phyloP scores from a whole-genome alignment of 2,888 invertebrate genomes.

The Acronicta psi region DNA sequence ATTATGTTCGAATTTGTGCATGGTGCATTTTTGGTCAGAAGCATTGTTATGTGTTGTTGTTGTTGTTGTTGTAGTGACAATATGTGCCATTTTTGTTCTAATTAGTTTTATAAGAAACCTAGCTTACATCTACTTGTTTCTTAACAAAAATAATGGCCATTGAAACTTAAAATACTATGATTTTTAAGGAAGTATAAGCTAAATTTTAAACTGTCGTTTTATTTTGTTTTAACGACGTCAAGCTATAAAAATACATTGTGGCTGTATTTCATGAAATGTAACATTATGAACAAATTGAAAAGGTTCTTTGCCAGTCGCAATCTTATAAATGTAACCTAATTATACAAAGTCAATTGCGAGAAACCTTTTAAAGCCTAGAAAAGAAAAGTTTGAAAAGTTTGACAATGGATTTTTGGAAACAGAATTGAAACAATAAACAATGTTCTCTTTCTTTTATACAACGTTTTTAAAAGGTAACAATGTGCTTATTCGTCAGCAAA shows the following conservation, averaged over 20 bases:
- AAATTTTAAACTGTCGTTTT: too few species aligned
- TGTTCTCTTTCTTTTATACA: conserved; percentile 32
- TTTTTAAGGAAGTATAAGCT: too few species aligned
- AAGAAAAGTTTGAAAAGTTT: conserved; percentile 21
- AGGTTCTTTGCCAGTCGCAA: too few species aligned
- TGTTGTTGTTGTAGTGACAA: too few species aligned
- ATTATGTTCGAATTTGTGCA: conserved; percentile 14
- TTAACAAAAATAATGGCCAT: too few species aligned
- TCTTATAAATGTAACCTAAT: neutral
- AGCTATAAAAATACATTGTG: too few species aligned
- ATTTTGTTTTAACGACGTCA: too few species aligned
- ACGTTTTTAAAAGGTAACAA: conserved; percentile 21
- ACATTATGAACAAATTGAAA: too few species aligned
- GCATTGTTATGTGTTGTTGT: conserved; percentile 10
- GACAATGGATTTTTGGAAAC: conserved; percentile 28
- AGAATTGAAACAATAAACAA: conserved; percentile 38
- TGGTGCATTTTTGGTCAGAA: conserved; percentile 6
- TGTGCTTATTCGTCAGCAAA: conserved; percentile 5
- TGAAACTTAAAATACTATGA: too few species aligned
- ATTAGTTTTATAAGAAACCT: neutral
- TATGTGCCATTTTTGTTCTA: neutral
- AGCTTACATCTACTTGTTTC: too few species aligned
- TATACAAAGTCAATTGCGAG: neutral
- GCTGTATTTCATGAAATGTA: too few species aligned
- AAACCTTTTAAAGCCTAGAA: conserved; percentile 7